Base-by-base conservation (phyloP, 2,113 vertebrate species). In the Alligator sinensis region DNA sequence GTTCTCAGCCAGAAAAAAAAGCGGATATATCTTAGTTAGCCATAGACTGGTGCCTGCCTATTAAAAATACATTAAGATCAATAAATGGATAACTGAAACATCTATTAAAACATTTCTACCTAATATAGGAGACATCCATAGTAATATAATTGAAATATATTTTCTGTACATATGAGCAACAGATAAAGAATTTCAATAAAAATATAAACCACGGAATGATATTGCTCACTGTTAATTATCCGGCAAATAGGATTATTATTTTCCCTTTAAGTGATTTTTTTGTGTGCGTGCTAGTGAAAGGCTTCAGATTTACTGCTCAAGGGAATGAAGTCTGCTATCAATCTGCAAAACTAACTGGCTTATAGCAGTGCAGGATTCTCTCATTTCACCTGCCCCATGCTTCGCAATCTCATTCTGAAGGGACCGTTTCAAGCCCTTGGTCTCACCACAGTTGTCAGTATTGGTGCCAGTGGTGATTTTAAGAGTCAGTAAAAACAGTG, bases 31-130 rank as follows among this genome's bases (percentile, higher is more conserved):
- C 77, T 96, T 88, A 94, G 90, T 89, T 94, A 96, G 84, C 79
- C 55, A 87, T 80, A 92, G 70, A 93, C 55, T 0, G 0, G 60
- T 94, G 88, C 57, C 84, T 88, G 57, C 82, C 77, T 96, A 96
- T 96, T 97, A 92, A 93, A 96, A 96, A 95, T 95, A 92, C 92
- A 95, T 96, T 95, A 91, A 92, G 95, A 96, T 97, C 95, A 96
- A 96, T 97, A 94, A 96, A 94, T 84, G 93, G 93, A 96, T 96
- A 96, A 96, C 93, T 92, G 93, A 95, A 95, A 91, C 72, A 78
- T 84, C 82, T 93, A 94, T 96, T 96, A 89, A 94, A 91, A 90
- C 27, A 77, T 95, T 89, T 93, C 80, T 60, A 91, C 80, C 77
- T 89, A 84, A 94, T 96, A 95, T 88, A 95, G 95, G 91, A 93